Base-by-base conservation (phyloP, 2,888 invertebrate genomes). In the Cyclophora albipunctata region DNA sequence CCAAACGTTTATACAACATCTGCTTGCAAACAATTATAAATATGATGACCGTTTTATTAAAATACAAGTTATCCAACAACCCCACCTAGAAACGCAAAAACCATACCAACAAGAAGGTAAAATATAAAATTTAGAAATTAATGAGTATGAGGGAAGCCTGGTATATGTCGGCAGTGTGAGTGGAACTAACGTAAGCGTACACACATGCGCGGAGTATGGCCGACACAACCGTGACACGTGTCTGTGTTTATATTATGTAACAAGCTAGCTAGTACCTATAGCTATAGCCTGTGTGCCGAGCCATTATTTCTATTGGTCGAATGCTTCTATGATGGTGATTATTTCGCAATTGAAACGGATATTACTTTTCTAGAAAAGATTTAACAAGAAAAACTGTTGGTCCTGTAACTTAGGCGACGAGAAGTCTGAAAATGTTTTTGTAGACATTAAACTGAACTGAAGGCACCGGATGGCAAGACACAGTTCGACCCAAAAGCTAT, bases 171-270 rank as follows among this genome's bases (percentile, higher is more conserved):
- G 40, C 35, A 40, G 45, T 47, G 51, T 49, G 58, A 57, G 55
- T 56, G 58, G 58, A 54, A 59, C 60, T 45, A 48, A 45, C 52
- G 48, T 52, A 40, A 49, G 33, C 33, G 45, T 51, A 50, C 65
- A 55, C 65, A 73, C 69, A 71, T 58, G 63, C 67, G 60, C 64
- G 35, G 54, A 71, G 69, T 73, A 75, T 20, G 20, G 20, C 60
- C 64, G 54, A 62, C 63, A 64, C 57, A 64, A 64, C 67, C 58
- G 53, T 59, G 71, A 73, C 78, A 78, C 78, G 76, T 78, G 80
- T 74, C 71, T 60, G 57, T 78, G 75, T 80, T 76, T 78, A 75
- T 75, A 70, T 80, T 79, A 78, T 74, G 69, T 76, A 78, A 79
- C 67, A 6, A n/a, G 42, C 20, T 42, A 42, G 62, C 50, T 53